Base-by-base conservation (phyloP, 2,113 vertebrate species). In the Cyprinodon tularosa region DNA sequence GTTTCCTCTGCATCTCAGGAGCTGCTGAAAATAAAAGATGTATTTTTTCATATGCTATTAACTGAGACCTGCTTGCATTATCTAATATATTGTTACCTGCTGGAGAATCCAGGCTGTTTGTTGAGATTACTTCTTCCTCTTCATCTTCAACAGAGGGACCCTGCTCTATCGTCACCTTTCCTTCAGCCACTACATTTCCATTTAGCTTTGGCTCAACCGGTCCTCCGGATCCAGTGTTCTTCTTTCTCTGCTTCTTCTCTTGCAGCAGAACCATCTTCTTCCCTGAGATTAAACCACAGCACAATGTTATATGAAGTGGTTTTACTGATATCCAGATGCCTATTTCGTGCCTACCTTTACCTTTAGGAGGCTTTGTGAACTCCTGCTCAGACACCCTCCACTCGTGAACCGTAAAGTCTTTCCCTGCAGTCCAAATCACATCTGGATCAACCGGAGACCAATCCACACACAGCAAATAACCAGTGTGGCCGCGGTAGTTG, bases 361-460 rank as follows among this genome's bases (percentile, higher is more conserved):
- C 96, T 94, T 96, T 96, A 1, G 98, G 98, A 0, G 98, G 98
- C 38, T 90, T 92, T 3, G 92, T 94, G 1, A 98, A 95, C 15
- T 96, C 94, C 70, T 99, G 98, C 81, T 95, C 94, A 72, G 96
- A 96, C 74, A 95, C 78, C 3, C 87, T 90, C 98, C 98, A 99
- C 71, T 95, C 96, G 68, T 98, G 96, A 66, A 97, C 94, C 29
- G 95, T 96, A 90, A 98, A 99, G 88, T 99, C 98, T 88, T 98
- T 97, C 14, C 95, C 98, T 72, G 98, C 98, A 0, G 97, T 98
- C 90, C 96, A 99, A 84, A 99, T 72, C 83, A 90, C 81, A 15
- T 99, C 96, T 0, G 96, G 87, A 17, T 99, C 96, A 42, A 97
- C 88, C 0, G 96, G 96, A 0, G 97, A 99, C 98, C 98, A 99